Conservation (phyloP, 1,140 invertebrate genomes). For the Argopecten irradians region DNA sequence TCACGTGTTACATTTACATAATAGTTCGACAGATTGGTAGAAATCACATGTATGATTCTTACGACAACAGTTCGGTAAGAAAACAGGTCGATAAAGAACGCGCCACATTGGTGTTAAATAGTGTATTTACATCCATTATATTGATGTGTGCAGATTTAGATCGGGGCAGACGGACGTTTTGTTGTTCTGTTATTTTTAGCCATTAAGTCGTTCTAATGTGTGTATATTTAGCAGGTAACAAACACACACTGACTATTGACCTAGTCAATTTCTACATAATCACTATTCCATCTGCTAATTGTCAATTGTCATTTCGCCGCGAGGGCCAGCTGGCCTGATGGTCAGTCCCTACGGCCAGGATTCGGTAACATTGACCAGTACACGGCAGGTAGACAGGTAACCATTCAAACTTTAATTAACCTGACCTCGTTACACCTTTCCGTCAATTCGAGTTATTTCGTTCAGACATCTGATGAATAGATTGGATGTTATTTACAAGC, state of each 20-base stretch:
- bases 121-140: neutral
- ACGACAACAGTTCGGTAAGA: too few relatives aligned
- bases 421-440: neutral
- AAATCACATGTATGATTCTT: too few relatives aligned
- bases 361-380: slow-evolving; percentile 16
- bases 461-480: neutral
- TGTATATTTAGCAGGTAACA: neutral
- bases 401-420: slow-evolving; percentile 3
- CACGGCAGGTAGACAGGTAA: slow-evolving; percentile 1
- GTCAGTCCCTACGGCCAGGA: neutral
- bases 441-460: neutral
- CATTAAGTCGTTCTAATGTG: neutral
- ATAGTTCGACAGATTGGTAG: too few relatives aligned
- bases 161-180: neutral
- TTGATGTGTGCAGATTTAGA: too few relatives aligned
- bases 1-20: too few relatives aligned
- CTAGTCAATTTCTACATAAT: slow-evolving; percentile 4
- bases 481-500: neutral
- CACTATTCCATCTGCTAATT: neutral
- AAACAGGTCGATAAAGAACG: too few relatives aligned
- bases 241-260: neutral
- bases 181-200: neutral
- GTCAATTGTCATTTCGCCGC: neutral
- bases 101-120: neutral
- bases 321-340: neutral